Evolutionary conservation across 2,797 vertebrate species (phyloP).

Genomic region (Arctocebus calabarensis): DNA sequence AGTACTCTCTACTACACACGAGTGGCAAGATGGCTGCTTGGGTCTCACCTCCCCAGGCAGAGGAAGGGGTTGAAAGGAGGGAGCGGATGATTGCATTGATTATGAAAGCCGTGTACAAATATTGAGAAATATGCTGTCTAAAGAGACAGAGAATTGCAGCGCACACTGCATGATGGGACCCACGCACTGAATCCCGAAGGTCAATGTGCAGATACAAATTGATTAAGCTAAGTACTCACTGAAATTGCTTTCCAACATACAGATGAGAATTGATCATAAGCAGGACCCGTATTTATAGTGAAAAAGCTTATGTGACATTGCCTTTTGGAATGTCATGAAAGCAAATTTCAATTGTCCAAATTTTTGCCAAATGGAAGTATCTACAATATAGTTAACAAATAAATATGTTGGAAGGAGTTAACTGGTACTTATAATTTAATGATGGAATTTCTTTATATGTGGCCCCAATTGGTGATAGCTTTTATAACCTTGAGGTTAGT

Average conservation of each 20-base stretch:
- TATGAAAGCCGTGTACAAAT: constrained; percentile 62
- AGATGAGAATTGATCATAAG: constrained; percentile 69
- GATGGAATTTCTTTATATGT: background rate
- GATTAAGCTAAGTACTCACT: constrained; percentile 76
- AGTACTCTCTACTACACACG: background rate
- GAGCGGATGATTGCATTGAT: constrained; percentile 49
- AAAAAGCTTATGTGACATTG: constrained; percentile 43
- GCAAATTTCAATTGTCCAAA: constrained; percentile 36
- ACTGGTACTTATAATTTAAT: background rate
- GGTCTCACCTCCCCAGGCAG: constrained; percentile 2
- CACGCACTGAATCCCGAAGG: background rate
- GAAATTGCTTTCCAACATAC: constrained; percentile 75
- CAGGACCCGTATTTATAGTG: background rate
- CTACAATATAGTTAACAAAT: background rate
- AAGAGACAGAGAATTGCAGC: background rate
- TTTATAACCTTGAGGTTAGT: background rate
- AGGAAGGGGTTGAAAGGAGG: background rate
- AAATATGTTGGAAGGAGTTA: background rate
- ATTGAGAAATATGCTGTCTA: constrained; percentile 43
- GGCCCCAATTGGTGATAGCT: background rate
- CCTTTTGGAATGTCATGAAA: constrained; percentile 30
- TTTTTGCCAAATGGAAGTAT: background rate
- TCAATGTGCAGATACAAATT: constrained; percentile 70
- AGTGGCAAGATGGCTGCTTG: background rate
- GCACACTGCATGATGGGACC: background rate